Base-by-base conservation (phyloP, 2,113 vertebrate genomes). In the Quiscalus mexicanus region DNA sequence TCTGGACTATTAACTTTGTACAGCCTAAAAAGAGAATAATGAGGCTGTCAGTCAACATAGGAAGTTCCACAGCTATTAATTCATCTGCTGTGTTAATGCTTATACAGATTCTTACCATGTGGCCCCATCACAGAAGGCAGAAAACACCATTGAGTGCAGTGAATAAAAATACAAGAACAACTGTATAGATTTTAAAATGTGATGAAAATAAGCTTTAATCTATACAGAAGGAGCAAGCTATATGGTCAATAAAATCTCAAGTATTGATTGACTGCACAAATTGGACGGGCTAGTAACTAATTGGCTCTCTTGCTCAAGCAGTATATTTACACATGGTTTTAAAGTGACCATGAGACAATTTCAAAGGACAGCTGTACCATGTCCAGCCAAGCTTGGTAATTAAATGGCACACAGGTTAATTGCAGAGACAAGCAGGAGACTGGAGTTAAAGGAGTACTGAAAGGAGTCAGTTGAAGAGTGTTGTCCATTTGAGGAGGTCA, bases 341-440 rank as follows among this genome's bases (percentile, higher is more conserved):
- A 78, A 96, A 96, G 69, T 50, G 52, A 96, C 42, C 3, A 0
- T 45, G 53, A 85, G 78, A 28, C 47, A 76, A 11, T 94, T 92
- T 97, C 84, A 93, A 81, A 95, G 91, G 69, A 63, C 35, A 87
- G 58, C 65, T 95, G 35, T 95, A 87, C 33, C 35, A 11, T 95
- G 65, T 82, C 55, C 84, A 85, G 41, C 64, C 78, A 86, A 37
- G 67, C 28, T 92, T 79, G 56, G 20, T 77, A 96, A 92, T 91
- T 97, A 95, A 94, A 90, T 92, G 87, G 47, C 90, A 68, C 52
- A 49, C 39, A 91, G 67, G 81, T 97, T 97, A 97, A 96, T 97
- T 96, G 90, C 80, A 74, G 91, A 74, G 24, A 91, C 39, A 64
- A 85, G 37, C 81, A 85, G 70, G 83, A 91, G 74, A 90, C 31